These are phyloP conservation scores for Vannuccia rotundouncinata DNA, from an alignment of 2,888 invertebrate genomes.

Conservation along the genomic window DNA sequence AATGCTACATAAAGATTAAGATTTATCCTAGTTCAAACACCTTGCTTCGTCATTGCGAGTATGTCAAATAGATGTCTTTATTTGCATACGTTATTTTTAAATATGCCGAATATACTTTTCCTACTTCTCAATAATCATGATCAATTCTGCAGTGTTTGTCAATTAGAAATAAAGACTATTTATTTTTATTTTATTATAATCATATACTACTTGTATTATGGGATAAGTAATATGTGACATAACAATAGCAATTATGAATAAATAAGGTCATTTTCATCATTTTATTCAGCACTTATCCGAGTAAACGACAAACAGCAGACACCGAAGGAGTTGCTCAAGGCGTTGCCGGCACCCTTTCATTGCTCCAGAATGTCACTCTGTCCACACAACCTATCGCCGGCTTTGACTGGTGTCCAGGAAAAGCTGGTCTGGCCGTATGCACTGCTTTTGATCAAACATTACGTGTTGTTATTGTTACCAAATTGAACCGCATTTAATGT, in stretches of 20 bases:
- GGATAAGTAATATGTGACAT: too few relatives aligned
- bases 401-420: slow-evolving; percentile 85
- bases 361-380: slow-evolving; percentile 72
- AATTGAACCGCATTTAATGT: slow-evolving; percentile 63
- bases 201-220: too few relatives aligned
- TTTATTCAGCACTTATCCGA: slow-evolving; percentile 72
- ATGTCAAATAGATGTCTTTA: background rate
- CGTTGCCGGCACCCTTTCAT: slow-evolving; percentile 68
- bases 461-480: slow-evolving; percentile 77
- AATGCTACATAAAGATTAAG: background rate
- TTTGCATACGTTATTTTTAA: background rate
- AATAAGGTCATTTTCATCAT: too few relatives aligned
- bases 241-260: too few relatives aligned
- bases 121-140: background rate
- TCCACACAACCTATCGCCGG: slow-evolving; percentile 80
- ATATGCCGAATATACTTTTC: background rate
- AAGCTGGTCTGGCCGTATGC: slow-evolving; percentile 76
- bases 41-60: background rate
- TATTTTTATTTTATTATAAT: background rate
- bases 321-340: slow-evolving; percentile 68
- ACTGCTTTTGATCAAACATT: slow-evolving; percentile 85
- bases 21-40: background rate
- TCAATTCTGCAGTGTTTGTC: background rate
- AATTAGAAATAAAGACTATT: background rate
- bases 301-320: slow-evolving; percentile 66